phyloP scores from a whole-genome alignment of 1,140 invertebrate genomes.

The Anagrus nilaparvatae region DNA sequence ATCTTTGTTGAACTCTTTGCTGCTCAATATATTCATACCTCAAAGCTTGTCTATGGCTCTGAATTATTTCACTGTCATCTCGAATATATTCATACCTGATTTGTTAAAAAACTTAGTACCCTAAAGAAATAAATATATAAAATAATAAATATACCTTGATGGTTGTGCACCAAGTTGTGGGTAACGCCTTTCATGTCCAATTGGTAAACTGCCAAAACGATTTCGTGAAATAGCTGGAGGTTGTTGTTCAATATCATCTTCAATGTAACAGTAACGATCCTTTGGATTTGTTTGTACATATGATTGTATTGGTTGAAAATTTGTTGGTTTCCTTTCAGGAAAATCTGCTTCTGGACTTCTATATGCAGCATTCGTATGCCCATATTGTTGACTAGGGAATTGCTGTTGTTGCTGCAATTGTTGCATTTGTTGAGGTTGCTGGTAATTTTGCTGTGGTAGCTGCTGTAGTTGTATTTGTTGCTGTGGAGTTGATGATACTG shows the following conservation, averaged over 20 bases:
- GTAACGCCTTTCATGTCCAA: slow-evolving; percentile 15
- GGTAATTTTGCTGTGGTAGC: slow-evolving; percentile 4
- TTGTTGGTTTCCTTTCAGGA: slow-evolving; percentile 7
- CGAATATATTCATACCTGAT: background rate
- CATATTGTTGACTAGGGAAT: slow-evolving; percentile 19
- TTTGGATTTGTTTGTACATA: background rate
- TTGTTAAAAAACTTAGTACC: no score
- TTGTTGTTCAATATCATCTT: slow-evolving; percentile 10
- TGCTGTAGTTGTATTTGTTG: slow-evolving; percentile 21
- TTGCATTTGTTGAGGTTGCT: no score
- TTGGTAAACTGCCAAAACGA: slow-evolving; percentile 28
- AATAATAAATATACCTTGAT: slow-evolving; percentile 15
- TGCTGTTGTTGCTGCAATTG: slow-evolving; percentile 22
- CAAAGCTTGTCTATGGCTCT: background rate
- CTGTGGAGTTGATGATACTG: slow-evolving; percentile 15
- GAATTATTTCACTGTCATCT: background rate
- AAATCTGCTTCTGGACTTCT: slow-evolving; percentile 16
- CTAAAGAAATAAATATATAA: no score
- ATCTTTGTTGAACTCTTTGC: slow-evolving; percentile 19
- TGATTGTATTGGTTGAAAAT: background rate
- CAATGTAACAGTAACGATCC: slow-evolving; percentile 33
- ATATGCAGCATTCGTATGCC: slow-evolving; percentile 33
- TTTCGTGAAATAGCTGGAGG: background rate
- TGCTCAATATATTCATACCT: slow-evolving; percentile 28
- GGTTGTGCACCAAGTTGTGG: slow-evolving; percentile 35